Evolutionary conservation across 2,797 vertebrate genomes (phyloP), one percentile per base, ranked within the genome.

Genomic region (Antrozous pallidus): DNA sequence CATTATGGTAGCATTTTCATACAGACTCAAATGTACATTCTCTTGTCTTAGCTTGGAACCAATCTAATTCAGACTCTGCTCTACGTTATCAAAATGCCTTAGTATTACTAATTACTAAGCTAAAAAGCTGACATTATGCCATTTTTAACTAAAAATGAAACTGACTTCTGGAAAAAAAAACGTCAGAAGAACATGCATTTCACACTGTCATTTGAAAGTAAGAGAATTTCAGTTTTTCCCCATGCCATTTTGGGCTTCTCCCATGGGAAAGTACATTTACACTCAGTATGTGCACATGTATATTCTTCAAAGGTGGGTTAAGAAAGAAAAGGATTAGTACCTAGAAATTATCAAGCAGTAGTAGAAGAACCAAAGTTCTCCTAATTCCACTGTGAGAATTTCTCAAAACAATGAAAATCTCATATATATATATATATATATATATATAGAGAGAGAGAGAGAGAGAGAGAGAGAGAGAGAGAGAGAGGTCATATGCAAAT

Each of bases 131-230:
- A 63, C 45, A 75, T 63, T 51, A 45, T 69, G 63, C n/a, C 58
- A 77, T 38, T 70, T 91, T 58, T 51, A 71, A 61, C 10, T 87
- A 83, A 69, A 88, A 93, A 71, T 20, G 45, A 85, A 95, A 80
- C 51, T 69, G 58, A 61, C 93, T 94, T 95, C 84, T 74, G 58
- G n/a, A n/a, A 65, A 38, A 69, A n/a, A n/a, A 94, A n/a, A 49
- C 0, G 31, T 28, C 17, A 49, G 24, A 61, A 80, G 20, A 81
- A 81, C 12, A 54, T 8, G 6, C 33, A 71, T 61, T 86, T 93
- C 67, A 92, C 36, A 67, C 36, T 16, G 3, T 54, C 78, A 36
- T 78, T 91, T 77, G 61, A 80, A 88, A 91, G 45, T 18, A 56
- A 73, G 22, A 88, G 73, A 67, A 73, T 61, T 73, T 85, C 56